Evolutionary conservation across 2,888 invertebrate species (phyloP), one percentile per base, ranked within the genome.

Genomic region (Apodemia mormo): DNA sequence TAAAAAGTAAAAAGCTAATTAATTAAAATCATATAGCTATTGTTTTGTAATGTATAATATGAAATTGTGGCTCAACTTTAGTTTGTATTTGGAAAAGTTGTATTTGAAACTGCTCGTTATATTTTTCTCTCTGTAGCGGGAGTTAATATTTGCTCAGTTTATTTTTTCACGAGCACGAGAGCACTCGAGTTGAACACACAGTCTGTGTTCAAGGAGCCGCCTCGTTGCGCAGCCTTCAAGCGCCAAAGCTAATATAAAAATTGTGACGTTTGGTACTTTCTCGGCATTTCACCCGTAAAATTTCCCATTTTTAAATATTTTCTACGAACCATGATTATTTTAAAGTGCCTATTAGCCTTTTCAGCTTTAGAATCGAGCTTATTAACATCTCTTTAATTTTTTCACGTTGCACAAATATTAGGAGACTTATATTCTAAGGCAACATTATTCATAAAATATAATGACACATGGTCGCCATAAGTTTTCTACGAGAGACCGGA

Each of bases 381-480:
- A 43, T 56, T 61, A 56, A 70, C 70, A 68, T 66, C 54, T 61
- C 67, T 61, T 66, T 70, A 71, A 75, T 77, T 77, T 75, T 76
- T 77, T 76, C 72, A 74, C 71, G 75, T 72, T 70, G 75, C 73
- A 70, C 74, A 77, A 79, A 71, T 74, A 78, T 74, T 75, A 76
- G 78, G 76, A 77, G 80, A 49, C 5, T 49, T 45, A 45, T 45
- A 14, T 49, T 78, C 79, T 80, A 77, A 80, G 78, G 80, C 78
- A 81, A 80, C 82, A 83, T 86, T 88, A 86, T 88, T 87, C 84
- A 87, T 87, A 89, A 89, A 90, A 88, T 85, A 82, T 85, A 80
- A 86, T 91, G 90, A 92, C 85, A 84, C 85, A 92, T 88, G 86
- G 83, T 89, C 81, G 86, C 87, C 86, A 89, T 90, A 90, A 90